phyloP scores from a whole-genome alignment of 2,888 invertebrate species.

The Lordiphosa fenestrarum region DNA sequence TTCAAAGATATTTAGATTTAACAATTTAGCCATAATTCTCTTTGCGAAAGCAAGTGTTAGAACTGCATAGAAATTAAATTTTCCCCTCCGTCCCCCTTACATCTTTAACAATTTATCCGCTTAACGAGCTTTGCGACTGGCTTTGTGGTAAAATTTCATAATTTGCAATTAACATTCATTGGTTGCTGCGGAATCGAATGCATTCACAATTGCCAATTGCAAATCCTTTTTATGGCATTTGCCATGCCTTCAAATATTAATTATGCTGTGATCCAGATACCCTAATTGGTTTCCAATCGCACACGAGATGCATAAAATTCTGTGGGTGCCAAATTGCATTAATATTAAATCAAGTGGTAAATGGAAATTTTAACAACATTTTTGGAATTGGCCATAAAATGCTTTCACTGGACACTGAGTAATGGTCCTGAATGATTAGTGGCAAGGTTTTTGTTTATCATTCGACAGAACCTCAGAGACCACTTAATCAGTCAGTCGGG shows the following conservation, averaged over 20 bases:
- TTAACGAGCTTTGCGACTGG: no score
- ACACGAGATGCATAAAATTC: slow-evolving; percentile 19
- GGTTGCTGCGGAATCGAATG: slow-evolving; percentile 10
- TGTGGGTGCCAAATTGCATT: slow-evolving; percentile 18
- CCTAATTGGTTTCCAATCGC: slow-evolving; percentile 40
- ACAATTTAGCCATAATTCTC: no score
- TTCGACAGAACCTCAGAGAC: slow-evolving; percentile 23
- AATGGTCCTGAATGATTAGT: slow-evolving; percentile 8
- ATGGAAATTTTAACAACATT: slow-evolving; percentile 19
- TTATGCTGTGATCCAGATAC: neutral
- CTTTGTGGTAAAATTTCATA: no score
- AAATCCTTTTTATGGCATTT: slow-evolving; percentile 1
- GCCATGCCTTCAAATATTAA: neutral
- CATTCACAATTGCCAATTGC: slow-evolving; percentile 9
- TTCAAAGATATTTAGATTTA: no score
- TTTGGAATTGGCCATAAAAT: slow-evolving; percentile 1
- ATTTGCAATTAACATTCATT: no score
- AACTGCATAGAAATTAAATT: no score
- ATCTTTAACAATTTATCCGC: no score
- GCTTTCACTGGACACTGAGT: slow-evolving; percentile 4
- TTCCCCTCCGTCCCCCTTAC: no score
- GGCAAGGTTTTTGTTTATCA: neutral
- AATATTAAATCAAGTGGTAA: slow-evolving; percentile 30
- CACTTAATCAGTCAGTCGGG: slow-evolving; percentile 37
- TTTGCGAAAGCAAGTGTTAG: no score